Percentiles rank a stretch among this genome's conserved stretches.
phyloP scores from a whole-genome alignment of 2,797 vertebrate species.

The Lagorchestes hirsutus region DNA sequence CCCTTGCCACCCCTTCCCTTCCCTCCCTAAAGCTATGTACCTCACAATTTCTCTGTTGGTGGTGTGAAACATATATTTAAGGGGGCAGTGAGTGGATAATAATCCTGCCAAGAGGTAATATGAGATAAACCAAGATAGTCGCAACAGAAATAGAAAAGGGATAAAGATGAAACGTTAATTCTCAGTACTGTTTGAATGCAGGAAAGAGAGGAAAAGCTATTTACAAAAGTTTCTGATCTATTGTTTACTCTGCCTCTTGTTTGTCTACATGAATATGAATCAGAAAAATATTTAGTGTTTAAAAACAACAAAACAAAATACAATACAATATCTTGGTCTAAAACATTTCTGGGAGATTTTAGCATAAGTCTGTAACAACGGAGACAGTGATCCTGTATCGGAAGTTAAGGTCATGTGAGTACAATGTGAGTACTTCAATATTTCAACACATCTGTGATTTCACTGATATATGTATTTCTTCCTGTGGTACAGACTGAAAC shows the following conservation, averaged over 20 bases:
- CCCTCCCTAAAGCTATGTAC: background rate
- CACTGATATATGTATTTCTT: background rate
- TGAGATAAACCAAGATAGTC: background rate
- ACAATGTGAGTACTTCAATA: background rate
- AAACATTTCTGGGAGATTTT: background rate
- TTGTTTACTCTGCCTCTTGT: background rate
- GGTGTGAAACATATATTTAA: background rate
- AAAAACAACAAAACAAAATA: background rate
- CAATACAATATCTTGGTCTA: background rate
- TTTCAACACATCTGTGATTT: background rate
- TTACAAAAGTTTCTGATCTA: background rate
- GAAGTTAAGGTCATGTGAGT: background rate
- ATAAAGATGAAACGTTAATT: background rate
- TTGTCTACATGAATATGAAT: background rate
- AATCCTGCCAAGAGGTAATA: background rate
- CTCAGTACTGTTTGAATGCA: background rate
- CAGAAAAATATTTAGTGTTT: background rate
- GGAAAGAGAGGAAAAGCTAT: background rate
- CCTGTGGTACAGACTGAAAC: background rate
- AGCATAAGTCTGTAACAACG: background rate
- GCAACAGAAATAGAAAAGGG: background rate
- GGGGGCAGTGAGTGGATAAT: background rate
- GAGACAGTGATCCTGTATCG: background rate
- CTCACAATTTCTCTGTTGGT: background rate
- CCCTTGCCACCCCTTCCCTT: too few species aligned